These are phyloP conservation scores for Apamea monoglypha DNA, from an alignment of 2,888 invertebrate species.

Conservation along the genomic window DNA sequence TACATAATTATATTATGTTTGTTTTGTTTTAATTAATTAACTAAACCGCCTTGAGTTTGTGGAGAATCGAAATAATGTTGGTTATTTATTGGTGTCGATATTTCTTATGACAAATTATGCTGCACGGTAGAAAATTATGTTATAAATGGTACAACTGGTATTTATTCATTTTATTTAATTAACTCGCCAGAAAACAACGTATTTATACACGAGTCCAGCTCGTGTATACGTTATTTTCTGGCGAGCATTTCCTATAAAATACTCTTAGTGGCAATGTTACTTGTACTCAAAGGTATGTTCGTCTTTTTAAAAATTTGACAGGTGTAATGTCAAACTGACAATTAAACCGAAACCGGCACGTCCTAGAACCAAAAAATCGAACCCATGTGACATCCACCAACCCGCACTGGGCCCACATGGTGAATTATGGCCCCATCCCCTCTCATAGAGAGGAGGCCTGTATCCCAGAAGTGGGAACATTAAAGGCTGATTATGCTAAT, in stretches of 20 bases:
- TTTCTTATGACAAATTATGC: constrained; percentile 18
- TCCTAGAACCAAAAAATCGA: too few species aligned
- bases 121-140: constrained; percentile 22
- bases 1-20: constrained; percentile 70
- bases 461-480: too few species aligned
- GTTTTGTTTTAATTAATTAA: constrained; percentile 76
- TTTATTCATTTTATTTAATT: neutral
- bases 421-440: too few species aligned
- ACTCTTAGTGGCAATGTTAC: neutral
- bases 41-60: constrained; percentile 71
- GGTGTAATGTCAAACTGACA: too few species aligned
- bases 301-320: too few species aligned
- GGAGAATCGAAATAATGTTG: constrained; percentile 48
- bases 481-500: too few species aligned
- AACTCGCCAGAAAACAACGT: neutral
- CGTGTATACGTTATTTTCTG: neutral
- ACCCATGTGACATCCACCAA: too few species aligned
- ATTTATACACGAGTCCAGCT: neutral
- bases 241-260: neutral
- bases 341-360: too few species aligned
- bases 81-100: constrained; percentile 58
- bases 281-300: neutral
- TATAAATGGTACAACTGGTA: neutral
- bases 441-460: too few species aligned
- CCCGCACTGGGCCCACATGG: too few species aligned